Percentiles rank a stretch among this genome's conserved stretches.
These are phyloP conservation scores for Prosapia bicincta DNA, from an alignment of 2,888 invertebrate genomes.

Conservation along the genomic window DNA sequence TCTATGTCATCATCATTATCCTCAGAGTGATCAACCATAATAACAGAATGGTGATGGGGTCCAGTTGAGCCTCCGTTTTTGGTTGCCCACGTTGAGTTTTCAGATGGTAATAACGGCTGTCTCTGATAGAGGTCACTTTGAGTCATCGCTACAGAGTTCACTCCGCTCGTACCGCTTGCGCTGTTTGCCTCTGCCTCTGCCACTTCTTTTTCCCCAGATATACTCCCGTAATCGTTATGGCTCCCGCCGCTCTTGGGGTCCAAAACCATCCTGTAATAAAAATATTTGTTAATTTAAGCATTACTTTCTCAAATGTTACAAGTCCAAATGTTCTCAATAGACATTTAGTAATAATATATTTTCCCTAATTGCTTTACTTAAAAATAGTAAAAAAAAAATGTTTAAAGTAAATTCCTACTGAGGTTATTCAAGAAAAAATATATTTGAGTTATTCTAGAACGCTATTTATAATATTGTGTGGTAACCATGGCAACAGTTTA, in stretches of 20 bases:
- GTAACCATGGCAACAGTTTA: too few relatives aligned
- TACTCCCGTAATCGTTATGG: slow-evolving; percentile 60
- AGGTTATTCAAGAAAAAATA: too few relatives aligned
- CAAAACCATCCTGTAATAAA: slow-evolving; percentile 58
- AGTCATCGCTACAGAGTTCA: slow-evolving; percentile 45
- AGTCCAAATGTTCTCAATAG: too few relatives aligned
- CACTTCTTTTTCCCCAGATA: slow-evolving; percentile 45
- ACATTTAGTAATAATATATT: too few relatives aligned
- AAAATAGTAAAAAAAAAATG: too few relatives aligned
- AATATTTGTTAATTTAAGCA: slow-evolving; percentile 10
- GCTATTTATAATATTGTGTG: too few relatives aligned
- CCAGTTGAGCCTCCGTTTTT: slow-evolving; percentile 26
- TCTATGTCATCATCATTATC: slow-evolving; percentile 36
- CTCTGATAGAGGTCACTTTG: slow-evolving; percentile 56
- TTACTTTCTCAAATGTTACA: too few relatives aligned
- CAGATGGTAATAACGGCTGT: slow-evolving; percentile 51
- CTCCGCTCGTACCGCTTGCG: slow-evolving; percentile 40
- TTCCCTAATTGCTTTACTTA: too few relatives aligned
- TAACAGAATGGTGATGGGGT: background rate
- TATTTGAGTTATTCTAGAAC: too few relatives aligned
- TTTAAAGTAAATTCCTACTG: too few relatives aligned
- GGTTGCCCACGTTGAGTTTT: slow-evolving; percentile 44
- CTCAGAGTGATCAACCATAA: slow-evolving; percentile 15
- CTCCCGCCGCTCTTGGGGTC: slow-evolving; percentile 56
- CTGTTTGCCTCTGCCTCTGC: slow-evolving; percentile 21